These are phyloP conservation scores for Galaxias olidus DNA, from an alignment of 2,797 vertebrate species.

Conservation along the genomic window DNA sequence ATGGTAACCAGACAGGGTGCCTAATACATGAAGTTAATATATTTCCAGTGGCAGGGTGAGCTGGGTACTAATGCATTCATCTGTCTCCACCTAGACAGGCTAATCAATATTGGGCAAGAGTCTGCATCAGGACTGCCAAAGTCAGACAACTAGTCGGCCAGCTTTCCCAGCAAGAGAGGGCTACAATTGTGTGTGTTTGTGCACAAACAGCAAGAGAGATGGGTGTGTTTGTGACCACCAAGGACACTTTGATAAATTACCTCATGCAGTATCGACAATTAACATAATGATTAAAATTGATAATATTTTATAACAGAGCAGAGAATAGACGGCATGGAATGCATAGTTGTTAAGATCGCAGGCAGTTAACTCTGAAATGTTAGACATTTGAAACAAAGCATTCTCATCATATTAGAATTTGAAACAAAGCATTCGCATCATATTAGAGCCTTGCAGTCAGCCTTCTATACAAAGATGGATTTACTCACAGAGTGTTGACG, in stretches of 20 bases:
- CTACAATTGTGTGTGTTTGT: constrained; percentile 33
- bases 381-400: no score
- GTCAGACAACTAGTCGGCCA: constrained; percentile 52
- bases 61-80: constrained; percentile 81
- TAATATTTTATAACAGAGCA: no score
- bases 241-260: constrained; percentile 34
- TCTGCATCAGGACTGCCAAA: constrained; percentile 66
- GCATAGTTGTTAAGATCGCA: constrained; percentile 17
- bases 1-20: constrained; percentile 84
- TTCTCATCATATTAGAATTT: background rate
- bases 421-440: no score
- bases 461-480: background rate
- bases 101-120: constrained; percentile 78
- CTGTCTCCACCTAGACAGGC: constrained; percentile 79
- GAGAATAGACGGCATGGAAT: background rate
- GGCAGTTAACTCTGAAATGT: no score
- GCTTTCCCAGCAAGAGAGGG: constrained; percentile 42
- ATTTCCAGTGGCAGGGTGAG: constrained; percentile 79
- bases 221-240: constrained; percentile 14
- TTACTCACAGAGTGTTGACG: background rate
- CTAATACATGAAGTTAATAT: constrained; percentile 85
- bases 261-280: constrained; percentile 11
- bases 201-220: constrained; percentile 7
- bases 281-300: background rate
- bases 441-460: background rate